A percentile compares a stretch with the other conserved stretches of the same genome.
phyloP scores from a whole-genome alignment of 2,113 vertebrate genomes.

The Notiomystis cincta region DNA sequence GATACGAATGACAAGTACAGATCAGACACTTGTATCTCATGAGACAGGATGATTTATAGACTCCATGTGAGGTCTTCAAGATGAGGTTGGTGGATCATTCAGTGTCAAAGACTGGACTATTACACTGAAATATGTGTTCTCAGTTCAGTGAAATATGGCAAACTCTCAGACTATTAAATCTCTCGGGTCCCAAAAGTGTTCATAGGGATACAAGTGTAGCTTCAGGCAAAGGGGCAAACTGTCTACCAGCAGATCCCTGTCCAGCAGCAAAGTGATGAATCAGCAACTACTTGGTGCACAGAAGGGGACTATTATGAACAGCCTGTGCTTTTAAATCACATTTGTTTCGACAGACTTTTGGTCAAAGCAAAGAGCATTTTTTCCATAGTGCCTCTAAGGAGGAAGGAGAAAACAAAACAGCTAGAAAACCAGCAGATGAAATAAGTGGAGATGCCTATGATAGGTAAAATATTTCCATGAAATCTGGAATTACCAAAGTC shows the following conservation, averaged over 20 bases:
- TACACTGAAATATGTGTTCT: neutral
- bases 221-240: neutral
- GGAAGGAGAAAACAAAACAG: accelerated
- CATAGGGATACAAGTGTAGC: neutral
- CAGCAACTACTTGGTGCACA: neutral
- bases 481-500: neutral
- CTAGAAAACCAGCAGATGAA: neutral
- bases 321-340: neutral
- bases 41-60: neutral
- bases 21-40: neutral
- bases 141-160: neutral
- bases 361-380: neutral
- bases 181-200: neutral
- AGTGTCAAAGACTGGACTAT: neutral
- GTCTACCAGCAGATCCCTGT: neutral
- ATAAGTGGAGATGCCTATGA: neutral
- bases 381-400: neutral
- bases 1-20: neutral
- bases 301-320: neutral
- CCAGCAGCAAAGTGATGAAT: neutral
- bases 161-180: neutral
- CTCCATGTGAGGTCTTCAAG: neutral
- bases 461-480: neutral
- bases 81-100: neutral
- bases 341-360: neutral